These are phyloP conservation scores for Apodemia duryi DNA, from an alignment of 2,888 invertebrate species.

Conservation along the genomic window DNA sequence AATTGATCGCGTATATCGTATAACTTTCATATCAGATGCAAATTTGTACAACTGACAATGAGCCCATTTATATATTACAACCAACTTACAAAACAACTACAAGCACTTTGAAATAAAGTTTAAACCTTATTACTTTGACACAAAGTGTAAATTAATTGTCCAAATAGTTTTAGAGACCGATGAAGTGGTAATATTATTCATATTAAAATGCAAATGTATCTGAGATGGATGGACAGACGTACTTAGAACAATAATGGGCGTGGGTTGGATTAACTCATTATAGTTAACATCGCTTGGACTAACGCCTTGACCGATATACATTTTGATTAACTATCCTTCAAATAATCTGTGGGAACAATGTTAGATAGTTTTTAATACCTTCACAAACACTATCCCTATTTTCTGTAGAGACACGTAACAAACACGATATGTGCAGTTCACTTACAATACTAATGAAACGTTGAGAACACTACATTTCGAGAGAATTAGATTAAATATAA, in stretches of 20 bases:
- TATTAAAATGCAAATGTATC: constrained; percentile 63
- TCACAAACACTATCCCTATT: too few species aligned
- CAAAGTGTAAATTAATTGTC: constrained; percentile 31
- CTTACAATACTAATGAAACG: too few species aligned
- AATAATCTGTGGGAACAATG: neutral
- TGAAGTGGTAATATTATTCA: constrained; percentile 47
- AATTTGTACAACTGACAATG: constrained; percentile 71
- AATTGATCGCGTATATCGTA: constrained; percentile 44
- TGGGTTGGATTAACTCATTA: constrained; percentile 72
- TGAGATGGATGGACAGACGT: constrained; percentile 55
- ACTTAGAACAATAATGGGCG: constrained; percentile 72
- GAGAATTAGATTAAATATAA: too few species aligned
- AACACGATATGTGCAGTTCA: too few species aligned
- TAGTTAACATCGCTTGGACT: constrained; percentile 56
- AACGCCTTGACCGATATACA: constrained; percentile 72
- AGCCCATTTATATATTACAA: constrained; percentile 56
- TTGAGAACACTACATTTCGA: too few species aligned
- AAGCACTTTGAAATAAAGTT: constrained; percentile 1
- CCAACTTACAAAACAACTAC: constrained; percentile 32
- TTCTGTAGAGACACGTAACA: too few species aligned
- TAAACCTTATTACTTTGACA: constrained; percentile 21
- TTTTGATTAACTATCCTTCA: constrained; percentile 37
- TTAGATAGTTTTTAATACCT: too few species aligned
- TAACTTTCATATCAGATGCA: constrained; percentile 73
- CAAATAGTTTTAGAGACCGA: neutral